Evolutionary conservation across 2,797 vertebrate genomes (phyloP).

Genomic region (Anniella stebbinsi): DNA sequence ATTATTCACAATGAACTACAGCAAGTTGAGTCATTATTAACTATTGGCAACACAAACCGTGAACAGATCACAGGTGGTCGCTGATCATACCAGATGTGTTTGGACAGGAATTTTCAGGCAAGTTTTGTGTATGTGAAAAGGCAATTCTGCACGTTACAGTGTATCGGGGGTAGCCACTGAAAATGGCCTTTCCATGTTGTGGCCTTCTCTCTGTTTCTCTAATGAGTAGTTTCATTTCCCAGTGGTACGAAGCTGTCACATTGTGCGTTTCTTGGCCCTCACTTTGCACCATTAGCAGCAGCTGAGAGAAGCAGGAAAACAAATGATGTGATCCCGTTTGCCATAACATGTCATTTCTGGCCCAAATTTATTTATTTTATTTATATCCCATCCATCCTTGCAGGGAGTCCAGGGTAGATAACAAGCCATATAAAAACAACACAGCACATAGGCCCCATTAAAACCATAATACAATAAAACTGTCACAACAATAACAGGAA

Average conservation of each 20-base stretch:
- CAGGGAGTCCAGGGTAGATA: too few species aligned
- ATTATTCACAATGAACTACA: neutral
- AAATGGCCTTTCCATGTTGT: neutral
- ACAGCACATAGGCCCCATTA: too few species aligned
- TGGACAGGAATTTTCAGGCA: neutral
- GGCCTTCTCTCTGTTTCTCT: neutral
- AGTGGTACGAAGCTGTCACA: neutral
- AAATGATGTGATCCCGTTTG: neutral
- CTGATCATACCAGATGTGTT: neutral
- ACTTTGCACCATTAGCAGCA: neutral
- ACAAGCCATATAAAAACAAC: too few species aligned
- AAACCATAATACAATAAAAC: too few species aligned
- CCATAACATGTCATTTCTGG: neutral
- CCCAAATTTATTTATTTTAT: neutral
- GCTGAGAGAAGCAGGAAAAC: too few species aligned
- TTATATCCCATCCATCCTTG: too few species aligned
- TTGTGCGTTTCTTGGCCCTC: neutral
- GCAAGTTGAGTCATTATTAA: neutral
- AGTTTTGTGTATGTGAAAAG: neutral
- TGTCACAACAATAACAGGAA: too few species aligned
- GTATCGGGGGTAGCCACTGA: neutral
- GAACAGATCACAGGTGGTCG: neutral
- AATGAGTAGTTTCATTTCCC: neutral
- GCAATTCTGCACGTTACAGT: neutral
- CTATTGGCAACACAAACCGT: neutral